Evolutionary conservation across 2,113 vertebrate genomes (phyloP).

Genomic region (Tyto alba): DNA sequence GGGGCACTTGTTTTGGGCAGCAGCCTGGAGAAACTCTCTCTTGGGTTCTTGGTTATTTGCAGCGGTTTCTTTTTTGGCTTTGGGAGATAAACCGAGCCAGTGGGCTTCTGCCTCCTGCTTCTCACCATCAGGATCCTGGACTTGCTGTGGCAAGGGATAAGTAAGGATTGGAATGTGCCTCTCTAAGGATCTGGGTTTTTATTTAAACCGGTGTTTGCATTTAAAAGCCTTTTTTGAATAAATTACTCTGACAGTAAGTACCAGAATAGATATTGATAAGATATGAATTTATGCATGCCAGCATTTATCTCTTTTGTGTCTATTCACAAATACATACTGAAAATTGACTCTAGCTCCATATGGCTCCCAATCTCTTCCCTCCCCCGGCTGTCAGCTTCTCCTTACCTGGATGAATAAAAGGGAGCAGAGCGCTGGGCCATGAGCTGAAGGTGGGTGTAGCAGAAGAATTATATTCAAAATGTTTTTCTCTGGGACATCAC

Average conservation of each 20-base stretch:
- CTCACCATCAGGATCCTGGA: fast-evolving
- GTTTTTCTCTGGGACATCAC: neutral
- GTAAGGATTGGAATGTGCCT: neutral
- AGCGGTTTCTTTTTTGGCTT: neutral
- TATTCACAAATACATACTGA: constrained; percentile 4
- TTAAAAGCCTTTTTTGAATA: neutral
- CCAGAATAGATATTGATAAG: neutral
- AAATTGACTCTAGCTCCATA: constrained; percentile 7
- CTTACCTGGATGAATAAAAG: constrained; percentile 15
- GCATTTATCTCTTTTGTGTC: constrained; percentile 17
- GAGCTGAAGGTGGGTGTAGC: neutral
- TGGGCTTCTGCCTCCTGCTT: neutral
- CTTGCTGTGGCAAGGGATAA: neutral
- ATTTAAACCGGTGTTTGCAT: neutral
- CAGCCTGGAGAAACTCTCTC: neutral
- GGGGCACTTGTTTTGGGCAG: neutral
- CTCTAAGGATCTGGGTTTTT: neutral
- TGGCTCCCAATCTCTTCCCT: constrained; percentile 20
- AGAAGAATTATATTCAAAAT: neutral
- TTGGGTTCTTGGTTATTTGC: neutral
- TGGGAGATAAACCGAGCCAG: neutral
- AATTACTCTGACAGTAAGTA: constrained; percentile 13
- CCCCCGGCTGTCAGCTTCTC: neutral
- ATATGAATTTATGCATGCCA: constrained; percentile 40
- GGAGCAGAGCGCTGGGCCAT: neutral